Conservation (phyloP, 2,113 vertebrate species). For the Proteles cristata region DNA sequence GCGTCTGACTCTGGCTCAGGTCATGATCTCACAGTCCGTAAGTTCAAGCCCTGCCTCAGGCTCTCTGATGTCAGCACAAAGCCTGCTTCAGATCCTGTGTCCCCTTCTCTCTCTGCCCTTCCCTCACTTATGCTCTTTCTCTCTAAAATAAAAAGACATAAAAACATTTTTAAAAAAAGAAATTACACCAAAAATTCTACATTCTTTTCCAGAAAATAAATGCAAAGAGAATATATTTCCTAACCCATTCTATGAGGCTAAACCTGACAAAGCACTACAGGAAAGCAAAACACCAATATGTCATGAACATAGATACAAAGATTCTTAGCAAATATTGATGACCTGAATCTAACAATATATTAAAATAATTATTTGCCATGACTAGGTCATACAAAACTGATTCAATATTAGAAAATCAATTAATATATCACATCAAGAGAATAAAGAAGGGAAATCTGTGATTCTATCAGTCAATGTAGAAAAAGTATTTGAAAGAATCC, state of each 20-base stretch:
- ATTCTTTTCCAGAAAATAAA: not conserved
- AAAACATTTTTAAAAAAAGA: no score
- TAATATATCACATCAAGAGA: not conserved
- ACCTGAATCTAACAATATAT: not conserved
- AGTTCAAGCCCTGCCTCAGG: no score
- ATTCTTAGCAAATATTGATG: not conserved
- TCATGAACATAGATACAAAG: not conserved
- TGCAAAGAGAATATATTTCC: not conserved
- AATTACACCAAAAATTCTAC: not conserved
- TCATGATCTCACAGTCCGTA: no score
- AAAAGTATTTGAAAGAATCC: not conserved
- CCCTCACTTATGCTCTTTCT: no score
- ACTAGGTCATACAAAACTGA: not conserved
- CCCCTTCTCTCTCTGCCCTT: no score
- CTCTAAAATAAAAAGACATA: no score
- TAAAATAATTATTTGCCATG: not conserved
- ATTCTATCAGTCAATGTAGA: not conserved
- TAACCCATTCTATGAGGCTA: not conserved
- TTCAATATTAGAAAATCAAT: not conserved
- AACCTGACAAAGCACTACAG: not conserved
- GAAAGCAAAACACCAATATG: not conserved
- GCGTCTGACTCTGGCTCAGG: no score
- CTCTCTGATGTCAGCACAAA: no score
- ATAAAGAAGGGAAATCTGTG: not conserved
- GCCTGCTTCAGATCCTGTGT: no score